Percentiles rank a stretch among this genome's conserved stretches.
Evolutionary conservation across 2,113 vertebrate species (phyloP).

Genomic region (Corythornis madagascariensis): DNA sequence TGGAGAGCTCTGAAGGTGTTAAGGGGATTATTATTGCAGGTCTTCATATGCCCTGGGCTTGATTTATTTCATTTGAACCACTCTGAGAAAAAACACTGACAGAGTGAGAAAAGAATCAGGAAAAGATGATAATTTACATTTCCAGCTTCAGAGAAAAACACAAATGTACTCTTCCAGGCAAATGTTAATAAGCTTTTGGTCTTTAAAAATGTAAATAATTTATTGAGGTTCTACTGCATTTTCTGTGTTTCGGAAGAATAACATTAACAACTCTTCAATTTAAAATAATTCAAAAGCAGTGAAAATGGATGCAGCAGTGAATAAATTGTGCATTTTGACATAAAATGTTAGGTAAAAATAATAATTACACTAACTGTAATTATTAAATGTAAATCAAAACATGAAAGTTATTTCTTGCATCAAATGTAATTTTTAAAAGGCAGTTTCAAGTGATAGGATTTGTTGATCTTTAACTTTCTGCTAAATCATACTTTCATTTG

Average conservation of each 20-base stretch:
- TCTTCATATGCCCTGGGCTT: neutral
- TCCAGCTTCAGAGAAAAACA: neutral
- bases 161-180: slow-evolving; percentile 22
- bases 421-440: neutral
- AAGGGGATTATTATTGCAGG: neutral
- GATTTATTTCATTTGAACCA: neutral
- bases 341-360: neutral
- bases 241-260: slow-evolving; percentile 23
- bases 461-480: neutral
- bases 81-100: neutral
- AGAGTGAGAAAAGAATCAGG: neutral
- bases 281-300: neutral
- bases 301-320: neutral
- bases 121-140: neutral
- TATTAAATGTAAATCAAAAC: neutral
- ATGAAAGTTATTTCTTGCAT: neutral
- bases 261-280: neutral
- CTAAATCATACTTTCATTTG: neutral
- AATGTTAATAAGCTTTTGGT: slow-evolving; percentile 43
- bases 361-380: neutral
- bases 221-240: slow-evolving; percentile 8
- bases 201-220: slow-evolving; percentile 57
- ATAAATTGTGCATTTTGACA: neutral
- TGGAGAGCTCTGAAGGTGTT: neutral
- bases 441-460: neutral